Base-by-base conservation (phyloP, 2,888 invertebrate genomes). In the Phengaris arion region DNA sequence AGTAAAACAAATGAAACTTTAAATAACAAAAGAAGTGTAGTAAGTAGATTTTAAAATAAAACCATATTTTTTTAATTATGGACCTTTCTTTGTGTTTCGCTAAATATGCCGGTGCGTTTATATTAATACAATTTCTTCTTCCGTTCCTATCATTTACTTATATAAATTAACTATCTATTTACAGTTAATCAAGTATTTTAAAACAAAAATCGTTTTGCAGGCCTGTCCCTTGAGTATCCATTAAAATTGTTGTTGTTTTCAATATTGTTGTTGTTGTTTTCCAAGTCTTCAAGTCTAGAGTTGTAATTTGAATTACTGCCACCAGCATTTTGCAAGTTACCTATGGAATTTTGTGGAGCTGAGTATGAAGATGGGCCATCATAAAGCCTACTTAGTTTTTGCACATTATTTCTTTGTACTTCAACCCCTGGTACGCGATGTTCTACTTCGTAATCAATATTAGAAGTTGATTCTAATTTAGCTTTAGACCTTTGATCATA, bases 351-450 rank as follows among this genome's bases (percentile, higher is more conserved):
- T 79, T 93, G 93, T 22, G 92, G 91, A 57, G 91, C 91, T 0
- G 85, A 89, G 77, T 93, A 93, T 0, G 93, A 93, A n/a, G 92
- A 91, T 7, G 91, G 92, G 0, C 92, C 93, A 72, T 85, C 83
- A 76, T 93, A 93, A 22, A 91, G 77, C 22, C 82, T 82, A 78
- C 83, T 86, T 10, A 86, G 77, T 75, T 80, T 83, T 77, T n/a
- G 35, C 12, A 10, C 22, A 48, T 64, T 76, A 68, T 76, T 76
- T 74, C 48, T 70, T 75, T 52, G 69, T 35, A 13, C 22, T 1
- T 70, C 12, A 70, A 15, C 51, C 10, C 10, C 68, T 13, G 45
- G 45, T 45, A 22, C 51, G 12, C 51, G 48, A 52, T 72, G 72
- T 2, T 52, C 52, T 2, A 72, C 54, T 12, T 72, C 72, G 8